phyloP scores from a whole-genome alignment of 2,888 invertebrate species.

The Cephus pulcher region DNA sequence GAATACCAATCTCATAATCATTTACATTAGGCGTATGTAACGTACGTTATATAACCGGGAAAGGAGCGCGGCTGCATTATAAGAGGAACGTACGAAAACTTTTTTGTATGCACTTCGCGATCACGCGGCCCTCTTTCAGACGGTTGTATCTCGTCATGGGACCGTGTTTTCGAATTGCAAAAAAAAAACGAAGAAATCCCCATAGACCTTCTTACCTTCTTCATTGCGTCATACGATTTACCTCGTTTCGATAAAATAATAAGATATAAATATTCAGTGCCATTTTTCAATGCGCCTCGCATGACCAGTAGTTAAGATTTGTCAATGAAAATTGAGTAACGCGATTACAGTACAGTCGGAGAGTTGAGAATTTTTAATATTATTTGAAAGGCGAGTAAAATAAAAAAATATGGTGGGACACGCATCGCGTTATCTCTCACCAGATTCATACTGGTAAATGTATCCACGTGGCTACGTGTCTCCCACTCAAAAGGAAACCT shows the following conservation, averaged over 20 bases:
- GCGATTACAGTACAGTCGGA: no score
- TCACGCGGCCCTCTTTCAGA: not conserved
- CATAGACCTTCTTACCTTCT: no score
- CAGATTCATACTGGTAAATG: not conserved
- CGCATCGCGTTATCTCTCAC: not conserved
- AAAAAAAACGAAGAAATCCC: not conserved
- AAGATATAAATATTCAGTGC: no score
- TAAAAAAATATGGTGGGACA: not conserved
- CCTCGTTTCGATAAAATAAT: no score
- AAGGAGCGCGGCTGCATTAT: constrained; percentile 7
- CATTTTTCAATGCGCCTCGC: no score
- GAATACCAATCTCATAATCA: no score
- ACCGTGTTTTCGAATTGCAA: not conserved
- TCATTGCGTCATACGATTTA: no score
- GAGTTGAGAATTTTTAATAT: not conserved
- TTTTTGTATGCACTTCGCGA: constrained; percentile 24
- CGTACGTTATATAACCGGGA: not conserved
- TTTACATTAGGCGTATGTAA: no score
- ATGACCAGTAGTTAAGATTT: no score
- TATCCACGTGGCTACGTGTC: not conserved
- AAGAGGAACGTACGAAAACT: constrained; percentile 4
- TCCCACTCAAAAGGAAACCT: constrained; percentile 9
- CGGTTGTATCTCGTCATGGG: not conserved
- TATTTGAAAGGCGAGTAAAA: not conserved
- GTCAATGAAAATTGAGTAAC: no score